Conservation (phyloP, 2,113 vertebrate genomes). For the Okapia johnstoni region DNA sequence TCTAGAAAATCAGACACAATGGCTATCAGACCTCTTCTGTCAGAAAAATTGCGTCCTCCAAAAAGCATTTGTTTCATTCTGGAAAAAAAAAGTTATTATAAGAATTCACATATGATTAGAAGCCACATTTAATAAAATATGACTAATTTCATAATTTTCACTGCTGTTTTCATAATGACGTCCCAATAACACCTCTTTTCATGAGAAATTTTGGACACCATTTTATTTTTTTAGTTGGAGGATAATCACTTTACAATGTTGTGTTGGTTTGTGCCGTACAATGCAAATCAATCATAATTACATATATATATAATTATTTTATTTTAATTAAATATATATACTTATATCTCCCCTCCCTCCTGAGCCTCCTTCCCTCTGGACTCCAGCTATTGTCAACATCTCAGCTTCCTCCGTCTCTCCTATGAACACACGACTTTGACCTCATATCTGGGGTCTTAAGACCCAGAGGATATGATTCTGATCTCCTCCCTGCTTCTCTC, state of each 20-base stretch:
- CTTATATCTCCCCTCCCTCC: not conserved
- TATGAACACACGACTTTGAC: not conserved
- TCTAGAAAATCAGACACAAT: constrained; percentile 25
- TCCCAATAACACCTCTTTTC: not conserved
- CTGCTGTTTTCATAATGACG: not conserved
- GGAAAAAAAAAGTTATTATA: not conserved
- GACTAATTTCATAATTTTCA: not conserved
- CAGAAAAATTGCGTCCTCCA: not conserved
- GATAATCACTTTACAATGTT: not conserved
- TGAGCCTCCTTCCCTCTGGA: not conserved
- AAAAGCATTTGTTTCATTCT: not conserved
- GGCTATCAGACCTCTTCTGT: not conserved
- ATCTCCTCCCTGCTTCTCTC: not conserved
- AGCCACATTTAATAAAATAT: not conserved
- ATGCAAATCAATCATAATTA: not conserved
- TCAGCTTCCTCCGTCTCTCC: not conserved
- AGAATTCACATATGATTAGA: constrained; percentile 5
- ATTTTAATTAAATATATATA: not conserved
- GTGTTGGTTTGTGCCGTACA: not conserved
- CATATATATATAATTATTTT: not conserved
- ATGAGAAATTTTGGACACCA: not conserved
- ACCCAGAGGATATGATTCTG: not conserved
- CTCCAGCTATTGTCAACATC: not conserved
- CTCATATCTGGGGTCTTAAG: not conserved
- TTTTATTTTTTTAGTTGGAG: not conserved